Conservation (phyloP, 1,140 invertebrate genomes). For the Monomorium pharaonis region DNA sequence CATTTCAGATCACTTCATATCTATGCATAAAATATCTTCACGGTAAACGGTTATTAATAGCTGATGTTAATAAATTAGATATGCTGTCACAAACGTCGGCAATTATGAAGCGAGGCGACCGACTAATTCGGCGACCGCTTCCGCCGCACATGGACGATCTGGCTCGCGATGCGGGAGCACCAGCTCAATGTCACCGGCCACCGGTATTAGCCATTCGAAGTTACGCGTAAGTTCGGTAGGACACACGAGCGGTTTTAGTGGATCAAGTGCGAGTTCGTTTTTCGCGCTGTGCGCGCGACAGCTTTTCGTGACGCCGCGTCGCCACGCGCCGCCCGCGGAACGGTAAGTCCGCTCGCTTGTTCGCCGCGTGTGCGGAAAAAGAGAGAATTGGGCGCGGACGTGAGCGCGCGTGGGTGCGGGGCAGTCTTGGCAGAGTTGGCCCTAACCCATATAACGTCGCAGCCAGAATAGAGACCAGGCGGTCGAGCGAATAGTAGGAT, state of each 20-base stretch:
- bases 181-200: constrained; percentile 34
- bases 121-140: constrained; percentile 14
- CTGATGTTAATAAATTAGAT: not conserved
- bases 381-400: constrained; percentile 48
- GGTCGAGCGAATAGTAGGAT: constrained; percentile 59
- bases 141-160: constrained; percentile 10
- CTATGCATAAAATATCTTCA: not conserved
- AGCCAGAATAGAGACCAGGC: constrained; percentile 76
- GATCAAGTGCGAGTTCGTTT: constrained; percentile 10
- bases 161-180: not conserved
- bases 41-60: not conserved
- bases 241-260: not conserved
- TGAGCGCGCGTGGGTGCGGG: constrained; percentile 68
- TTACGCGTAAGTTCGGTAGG: not conserved
- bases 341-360: not conserved
- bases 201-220: not conserved
- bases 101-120: not conserved
- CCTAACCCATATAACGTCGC: constrained; percentile 78
- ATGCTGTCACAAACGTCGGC: not conserved
- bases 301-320: not conserved
- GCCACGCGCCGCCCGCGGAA: not conserved
- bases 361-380: constrained; percentile 39
- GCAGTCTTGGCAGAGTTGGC: constrained; percentile 76
- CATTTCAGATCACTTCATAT: not conserved
- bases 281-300: not conserved